phyloP scores from a whole-genome alignment of 2,113 vertebrate genomes.

The Lycaon pictus region DNA sequence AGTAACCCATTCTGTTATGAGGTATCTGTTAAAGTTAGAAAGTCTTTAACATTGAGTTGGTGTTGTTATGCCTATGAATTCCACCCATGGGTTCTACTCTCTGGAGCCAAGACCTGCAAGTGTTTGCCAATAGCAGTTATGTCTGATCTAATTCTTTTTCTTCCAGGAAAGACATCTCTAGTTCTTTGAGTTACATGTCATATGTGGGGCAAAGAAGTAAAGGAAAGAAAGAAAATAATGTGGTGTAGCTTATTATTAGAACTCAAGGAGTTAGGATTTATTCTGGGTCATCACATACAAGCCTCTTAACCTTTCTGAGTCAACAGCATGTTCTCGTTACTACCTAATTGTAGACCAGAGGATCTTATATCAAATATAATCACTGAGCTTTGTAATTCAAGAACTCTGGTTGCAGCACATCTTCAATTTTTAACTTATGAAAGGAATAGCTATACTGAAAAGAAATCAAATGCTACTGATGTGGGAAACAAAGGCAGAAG shows the following conservation, averaged over 20 bases:
- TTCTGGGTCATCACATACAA: neutral
- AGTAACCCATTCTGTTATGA: neutral
- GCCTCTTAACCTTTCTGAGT: neutral
- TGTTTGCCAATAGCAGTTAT: neutral
- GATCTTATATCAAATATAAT: neutral
- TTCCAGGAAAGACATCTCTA: neutral
- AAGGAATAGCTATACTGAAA: neutral
- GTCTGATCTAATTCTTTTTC: neutral
- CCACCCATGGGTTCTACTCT: neutral
- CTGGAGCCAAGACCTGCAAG: neutral
- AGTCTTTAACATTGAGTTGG: neutral
- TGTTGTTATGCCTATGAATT: neutral
- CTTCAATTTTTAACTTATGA: neutral
- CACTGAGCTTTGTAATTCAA: neutral
- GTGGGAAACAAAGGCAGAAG: too few species aligned
- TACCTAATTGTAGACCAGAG: neutral
- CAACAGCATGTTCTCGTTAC: neutral
- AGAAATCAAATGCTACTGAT: neutral
- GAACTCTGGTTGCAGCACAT: neutral
- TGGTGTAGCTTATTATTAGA: neutral
- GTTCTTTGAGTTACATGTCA: neutral
- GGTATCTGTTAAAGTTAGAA: neutral
- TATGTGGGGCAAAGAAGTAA: slow-evolving; percentile 9
- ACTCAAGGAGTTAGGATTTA: neutral
- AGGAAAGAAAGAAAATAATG: neutral